These are phyloP conservation scores for Antennarius striatus DNA, from an alignment of 2,113 vertebrate species.

Conservation along the genomic window DNA sequence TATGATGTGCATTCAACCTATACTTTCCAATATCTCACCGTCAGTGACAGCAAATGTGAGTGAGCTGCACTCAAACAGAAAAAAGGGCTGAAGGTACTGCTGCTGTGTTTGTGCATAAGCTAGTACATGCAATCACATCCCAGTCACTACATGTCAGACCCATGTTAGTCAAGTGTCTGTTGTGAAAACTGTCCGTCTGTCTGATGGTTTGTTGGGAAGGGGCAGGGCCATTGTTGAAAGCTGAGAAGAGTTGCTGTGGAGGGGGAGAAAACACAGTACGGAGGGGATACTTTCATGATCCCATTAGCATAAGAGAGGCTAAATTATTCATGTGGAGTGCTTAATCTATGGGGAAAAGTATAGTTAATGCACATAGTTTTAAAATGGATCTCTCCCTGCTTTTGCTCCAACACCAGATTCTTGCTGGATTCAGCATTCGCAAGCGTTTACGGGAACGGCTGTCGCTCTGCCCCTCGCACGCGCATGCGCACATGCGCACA, in stretches of 20 bases:
- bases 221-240: slow-evolving; percentile 95
- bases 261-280: slow-evolving; percentile 80
- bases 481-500: slow-evolving; percentile 23
- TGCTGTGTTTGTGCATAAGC: slow-evolving; percentile 22
- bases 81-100: slow-evolving; percentile 13
- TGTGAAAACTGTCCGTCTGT: slow-evolving; percentile 84
- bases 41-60: neutral
- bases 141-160: slow-evolving; percentile 39
- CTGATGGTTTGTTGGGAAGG: slow-evolving; percentile 84
- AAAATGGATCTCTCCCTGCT: slow-evolving; percentile 97
- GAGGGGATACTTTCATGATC: slow-evolving; percentile 98
- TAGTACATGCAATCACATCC: slow-evolving; percentile 24
- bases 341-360: slow-evolving; percentile 99
- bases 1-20: slow-evolving; percentile 7
- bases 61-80: neutral
- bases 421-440: slow-evolving; percentile 96
- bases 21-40: neutral
- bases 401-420: slow-evolving; percentile 94
- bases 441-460: slow-evolving; percentile 95
- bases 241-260: slow-evolving; percentile 90
- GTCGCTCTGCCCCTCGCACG: slow-evolving; percentile 71
- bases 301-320: slow-evolving; percentile 99
- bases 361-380: slow-evolving; percentile 99
- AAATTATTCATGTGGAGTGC: slow-evolving; percentile 99
- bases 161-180: slow-evolving; percentile 58